These are phyloP conservation scores for Psylliodes chrysocephalus DNA, from an alignment of 2,888 invertebrate genomes.

Conservation along the genomic window DNA sequence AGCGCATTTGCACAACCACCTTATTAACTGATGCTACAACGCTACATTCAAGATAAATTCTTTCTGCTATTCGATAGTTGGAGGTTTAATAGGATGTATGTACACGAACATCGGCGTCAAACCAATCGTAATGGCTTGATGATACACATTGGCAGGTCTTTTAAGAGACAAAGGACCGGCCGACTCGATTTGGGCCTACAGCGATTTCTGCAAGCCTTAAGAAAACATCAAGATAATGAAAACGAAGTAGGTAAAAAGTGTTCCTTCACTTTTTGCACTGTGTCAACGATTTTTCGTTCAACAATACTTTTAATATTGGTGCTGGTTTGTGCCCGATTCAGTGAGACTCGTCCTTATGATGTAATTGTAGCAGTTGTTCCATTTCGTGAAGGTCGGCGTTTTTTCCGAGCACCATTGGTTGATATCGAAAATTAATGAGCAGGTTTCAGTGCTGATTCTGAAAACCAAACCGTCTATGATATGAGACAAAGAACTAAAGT, in stretches of 20 bases:
- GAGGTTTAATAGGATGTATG: conserved; percentile 42
- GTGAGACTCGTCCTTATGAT: conserved; percentile 54
- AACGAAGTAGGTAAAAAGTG: conserved; percentile 87
- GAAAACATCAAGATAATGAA: conserved; percentile 68
- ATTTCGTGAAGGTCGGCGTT: conserved; percentile 73
- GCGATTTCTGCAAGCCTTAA: conserved; percentile 71
- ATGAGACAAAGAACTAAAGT: conserved; percentile 70
- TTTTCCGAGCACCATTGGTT: conserved; percentile 97
- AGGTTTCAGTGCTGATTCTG: conserved; percentile 63
- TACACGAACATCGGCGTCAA: conserved; percentile 70
- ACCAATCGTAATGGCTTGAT: conserved; percentile 69
- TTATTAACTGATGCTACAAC: conserved; percentile 79
- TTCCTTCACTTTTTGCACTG: conserved; percentile 78
- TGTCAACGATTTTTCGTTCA: conserved; percentile 68
- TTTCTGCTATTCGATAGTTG: conserved; percentile 68
- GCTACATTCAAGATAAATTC: conserved; percentile 81
- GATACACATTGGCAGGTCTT: conserved; percentile 70
- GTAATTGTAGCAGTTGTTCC: conserved; percentile 63
- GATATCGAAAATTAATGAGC: conserved; percentile 82
- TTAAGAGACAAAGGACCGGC: conserved; percentile 72
- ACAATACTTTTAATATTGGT: conserved; percentile 65
- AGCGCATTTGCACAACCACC: conserved; percentile 79
- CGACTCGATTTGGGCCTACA: conserved; percentile 69
- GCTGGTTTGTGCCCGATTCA: conserved; percentile 44
- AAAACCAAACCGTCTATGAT: conserved; percentile 68